These are phyloP conservation scores for Xenopus tropicalis DNA, from an alignment of 2,113 vertebrate species.

Conservation along the genomic window UCB_Xtro_10.0 CM004445.2:69272001-69272500, in stretches of 20 bases:
- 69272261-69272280: conserved; percentile 32
- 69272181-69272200: conserved; percentile 31
- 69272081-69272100: conserved; percentile 19
- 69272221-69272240: conserved; percentile 26
- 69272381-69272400: conserved; percentile 17
- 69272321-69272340: conserved; percentile 21
- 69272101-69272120: conserved; percentile 33
- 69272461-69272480: conserved; percentile 13
- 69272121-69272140: conserved; percentile 13
- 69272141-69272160: conserved; percentile 29
- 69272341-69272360: conserved; percentile 16
- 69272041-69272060: no score
- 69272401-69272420: neutral
- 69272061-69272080: neutral
- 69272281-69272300: conserved; percentile 33
- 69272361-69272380: conserved; percentile 25
- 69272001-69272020: no score
- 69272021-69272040: no score
- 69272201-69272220: conserved; percentile 19
- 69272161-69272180: conserved; percentile 34
- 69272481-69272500: conserved; percentile 10
- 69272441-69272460: neutral
- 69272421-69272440: conserved; percentile 22
- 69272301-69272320: conserved; percentile 19
- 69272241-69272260: conserved; percentile 4